Percentiles rank a stretch among this genome's conserved stretches.
phyloP scores from a whole-genome alignment of 2,113 vertebrate species.

The Paracanthobrama guichenoti region DNA sequence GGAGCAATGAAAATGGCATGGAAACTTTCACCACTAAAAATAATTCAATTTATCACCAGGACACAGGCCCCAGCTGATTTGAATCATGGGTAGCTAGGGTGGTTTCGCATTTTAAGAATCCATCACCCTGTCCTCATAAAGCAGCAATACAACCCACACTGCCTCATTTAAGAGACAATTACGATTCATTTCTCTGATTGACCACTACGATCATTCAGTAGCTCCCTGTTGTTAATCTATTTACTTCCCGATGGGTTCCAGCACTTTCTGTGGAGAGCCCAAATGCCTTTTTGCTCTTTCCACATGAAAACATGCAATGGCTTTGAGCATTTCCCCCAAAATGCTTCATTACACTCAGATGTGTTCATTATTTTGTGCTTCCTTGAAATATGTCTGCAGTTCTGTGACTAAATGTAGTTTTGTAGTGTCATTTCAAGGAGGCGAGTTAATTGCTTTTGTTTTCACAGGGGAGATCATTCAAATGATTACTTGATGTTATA shows the following conservation, averaged over 20 bases:
- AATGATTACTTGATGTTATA: slow-evolving; percentile 13
- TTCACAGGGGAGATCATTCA: slow-evolving; percentile 2
- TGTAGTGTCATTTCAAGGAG: slow-evolving; percentile 15
- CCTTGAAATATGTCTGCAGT: background rate
- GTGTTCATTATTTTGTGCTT: slow-evolving; percentile 17
- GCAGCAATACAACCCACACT: slow-evolving; percentile 57
- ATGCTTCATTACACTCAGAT: slow-evolving; percentile 34
- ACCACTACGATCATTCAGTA: slow-evolving; percentile 67
- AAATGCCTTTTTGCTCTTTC: slow-evolving; percentile 25
- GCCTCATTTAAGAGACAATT: slow-evolving; percentile 57
- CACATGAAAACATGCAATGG: slow-evolving; percentile 22
- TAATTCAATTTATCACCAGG: slow-evolving; percentile 55
- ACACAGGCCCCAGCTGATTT: slow-evolving; percentile 50
- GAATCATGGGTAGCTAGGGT: slow-evolving; percentile 56
- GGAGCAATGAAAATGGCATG: slow-evolving; percentile 46
- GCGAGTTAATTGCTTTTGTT: slow-evolving; percentile 35
- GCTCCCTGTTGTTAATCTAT: slow-evolving; percentile 64
- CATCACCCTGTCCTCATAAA: slow-evolving; percentile 57
- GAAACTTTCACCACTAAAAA: slow-evolving; percentile 50
- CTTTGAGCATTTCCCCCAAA: slow-evolving; percentile 39
- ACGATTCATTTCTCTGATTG: slow-evolving; percentile 62
- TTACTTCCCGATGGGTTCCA: slow-evolving; percentile 60
- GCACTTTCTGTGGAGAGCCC: slow-evolving; percentile 60
- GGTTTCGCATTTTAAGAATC: slow-evolving; percentile 50
- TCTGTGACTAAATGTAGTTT: slow-evolving; percentile 14